Evolutionary conservation across 2,888 invertebrate genomes (phyloP), one percentile per base, ranked within the genome.

Genomic region (Argyra leucocephala): DNA sequence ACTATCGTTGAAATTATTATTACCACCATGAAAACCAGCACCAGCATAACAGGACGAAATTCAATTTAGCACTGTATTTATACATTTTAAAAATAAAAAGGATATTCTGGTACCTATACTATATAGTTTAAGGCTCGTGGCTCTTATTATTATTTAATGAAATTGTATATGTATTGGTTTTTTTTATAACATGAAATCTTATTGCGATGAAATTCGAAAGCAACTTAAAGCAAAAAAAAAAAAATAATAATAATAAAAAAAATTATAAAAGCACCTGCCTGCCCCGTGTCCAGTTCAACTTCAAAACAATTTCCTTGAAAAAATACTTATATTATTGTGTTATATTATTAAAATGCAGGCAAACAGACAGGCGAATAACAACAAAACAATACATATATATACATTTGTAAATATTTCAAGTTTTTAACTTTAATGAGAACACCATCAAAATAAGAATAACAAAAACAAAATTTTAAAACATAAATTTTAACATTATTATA

Each of bases 261-360:
- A 31, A 31, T 31, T 15, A 9, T 12, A 12, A 37, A 9, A 9
- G 48, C 48, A 48, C 48, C 48, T 48, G 48, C 15, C 48, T 48
- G 48, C 18, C 48, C 48, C 48, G 48, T 48, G 48, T 48, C 48
- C 48, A 48, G 48, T 48, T 48, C 48, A 48, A 18, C 48, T 48
- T 15, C 12, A 31, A 31, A 48, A 48, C 18, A 48, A 48, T 48
- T 48, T 48, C 48, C 48, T 48, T 48, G 48, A 48, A 48, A 48
- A n/a, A 18, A 48, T 48, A 48, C 5, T 48, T 48, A 18, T 18
- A 3, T 18, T 31, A 7, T 10, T 31, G 31, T 31, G 5, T 31
- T 31, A 7, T 31, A 7, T 31, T 31, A 7, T 31, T 31, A 31
- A 31, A 31, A 31, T 31, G 31, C 31, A 31, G 31, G 5, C 5